Evolutionary conservation across 2,797 vertebrate species (phyloP).

Genomic region (Arnoldichthys spilopterus): DNA sequence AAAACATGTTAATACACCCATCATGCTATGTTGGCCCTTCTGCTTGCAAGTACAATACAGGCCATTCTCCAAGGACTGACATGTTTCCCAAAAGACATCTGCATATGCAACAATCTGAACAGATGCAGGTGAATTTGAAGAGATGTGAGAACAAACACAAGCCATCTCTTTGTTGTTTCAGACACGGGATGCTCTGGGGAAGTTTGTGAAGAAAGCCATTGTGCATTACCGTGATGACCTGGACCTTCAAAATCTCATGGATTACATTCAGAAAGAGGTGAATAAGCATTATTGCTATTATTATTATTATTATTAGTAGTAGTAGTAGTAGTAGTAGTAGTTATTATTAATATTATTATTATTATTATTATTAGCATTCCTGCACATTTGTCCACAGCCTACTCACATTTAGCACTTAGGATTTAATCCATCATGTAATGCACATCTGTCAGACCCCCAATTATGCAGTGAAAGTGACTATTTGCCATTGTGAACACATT

Average conservation of each 20-base stretch:
- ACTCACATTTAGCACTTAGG: not conserved
- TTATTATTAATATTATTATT: no score
- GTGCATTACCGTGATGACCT: slow-evolving; percentile 82
- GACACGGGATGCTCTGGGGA: slow-evolving; percentile 74
- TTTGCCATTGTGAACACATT: no score
- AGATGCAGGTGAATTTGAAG: slow-evolving; percentile 34
- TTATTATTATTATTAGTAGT: no score
- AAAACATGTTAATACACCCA: slow-evolving; percentile 53
- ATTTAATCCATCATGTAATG: not conserved
- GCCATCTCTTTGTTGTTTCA: slow-evolving; percentile 44
- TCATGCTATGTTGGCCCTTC: slow-evolving; percentile 49
- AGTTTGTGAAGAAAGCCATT: slow-evolving; percentile 81
- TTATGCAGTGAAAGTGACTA: no score
- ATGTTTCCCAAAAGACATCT: slow-evolving; percentile 44
- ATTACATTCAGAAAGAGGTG: slow-evolving; percentile 83
- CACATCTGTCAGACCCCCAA: not conserved
- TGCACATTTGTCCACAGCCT: no score
- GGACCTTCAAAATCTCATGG: slow-evolving; percentile 84
- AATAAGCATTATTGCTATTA: not conserved
- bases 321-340: no score
- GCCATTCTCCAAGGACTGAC: slow-evolving; percentile 14
- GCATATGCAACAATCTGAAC: slow-evolving; percentile 44
- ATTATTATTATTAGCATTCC: no score
- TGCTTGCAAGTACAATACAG: not conserved
- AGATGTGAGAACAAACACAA: slow-evolving; percentile 21